Conservation (phyloP, 2,888 invertebrate genomes). For the Pelosia muscerda region DNA sequence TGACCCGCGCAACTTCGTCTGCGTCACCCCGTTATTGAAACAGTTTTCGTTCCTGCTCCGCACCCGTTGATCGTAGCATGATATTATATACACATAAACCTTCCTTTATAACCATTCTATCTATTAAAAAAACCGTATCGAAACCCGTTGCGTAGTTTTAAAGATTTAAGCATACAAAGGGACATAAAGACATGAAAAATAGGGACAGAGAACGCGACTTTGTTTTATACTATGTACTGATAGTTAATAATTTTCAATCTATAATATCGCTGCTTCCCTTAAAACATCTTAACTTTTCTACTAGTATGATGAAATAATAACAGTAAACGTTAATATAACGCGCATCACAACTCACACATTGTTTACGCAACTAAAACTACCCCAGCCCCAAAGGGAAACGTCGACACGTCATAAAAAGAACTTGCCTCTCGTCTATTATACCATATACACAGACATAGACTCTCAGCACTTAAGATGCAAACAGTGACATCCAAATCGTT, state of each 20-base stretch:
- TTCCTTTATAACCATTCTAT: too few relatives aligned
- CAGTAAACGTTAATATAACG: slow-evolving; percentile 24
- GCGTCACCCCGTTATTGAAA: too few relatives aligned
- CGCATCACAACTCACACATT: slow-evolving; percentile 26
- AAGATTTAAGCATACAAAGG: too few relatives aligned
- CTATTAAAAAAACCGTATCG: too few relatives aligned
- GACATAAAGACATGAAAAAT: too few relatives aligned
- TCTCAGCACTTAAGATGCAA: slow-evolving; percentile 77
- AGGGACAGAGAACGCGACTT: too few relatives aligned
- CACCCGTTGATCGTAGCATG: too few relatives aligned
- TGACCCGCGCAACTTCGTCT: too few relatives aligned
- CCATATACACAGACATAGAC: slow-evolving; percentile 34
- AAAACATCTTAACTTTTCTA: not conserved
- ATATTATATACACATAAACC: too few relatives aligned
- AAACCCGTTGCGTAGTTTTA: too few relatives aligned
- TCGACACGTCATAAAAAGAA: slow-evolving; percentile 36
- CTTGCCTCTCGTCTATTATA: slow-evolving; percentile 35
- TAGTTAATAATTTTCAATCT: not conserved
- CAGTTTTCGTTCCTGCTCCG: too few relatives aligned
- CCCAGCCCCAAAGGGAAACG: slow-evolving; percentile 25
- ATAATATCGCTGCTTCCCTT: not conserved
- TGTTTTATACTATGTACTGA: too few relatives aligned
- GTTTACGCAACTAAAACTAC: slow-evolving; percentile 38
- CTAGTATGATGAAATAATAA: slow-evolving; percentile 13
- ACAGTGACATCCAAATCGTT: slow-evolving; percentile 71